These are phyloP conservation scores for Lysiphlebus fabarum DNA, from an alignment of 1,140 invertebrate genomes.

Conservation along the genomic window DNA sequence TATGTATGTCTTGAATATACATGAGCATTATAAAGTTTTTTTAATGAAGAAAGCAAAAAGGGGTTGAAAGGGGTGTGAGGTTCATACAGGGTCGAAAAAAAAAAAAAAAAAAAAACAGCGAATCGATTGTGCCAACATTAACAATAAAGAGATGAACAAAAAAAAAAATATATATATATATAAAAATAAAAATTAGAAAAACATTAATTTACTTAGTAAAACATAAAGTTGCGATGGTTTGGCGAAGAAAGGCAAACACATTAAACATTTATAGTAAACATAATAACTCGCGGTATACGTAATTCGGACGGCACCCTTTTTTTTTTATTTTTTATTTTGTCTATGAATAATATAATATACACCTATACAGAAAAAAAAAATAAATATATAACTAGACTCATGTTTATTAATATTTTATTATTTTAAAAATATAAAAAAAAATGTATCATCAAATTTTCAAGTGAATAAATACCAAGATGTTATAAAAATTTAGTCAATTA, in stretches of 20 bases:
- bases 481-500: too few relatives aligned
- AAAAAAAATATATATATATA: slow-evolving; percentile 32
- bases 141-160: slow-evolving; percentile 42
- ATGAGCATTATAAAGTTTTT: too few relatives aligned
- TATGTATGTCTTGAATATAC: too few relatives aligned
- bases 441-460: too few relatives aligned
- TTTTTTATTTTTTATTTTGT: slow-evolving; percentile 28
- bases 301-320: slow-evolving; percentile 52
- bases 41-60: background rate
- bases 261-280: slow-evolving; percentile 56
- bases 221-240: slow-evolving; percentile 53
- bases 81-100: slow-evolving; percentile 20
- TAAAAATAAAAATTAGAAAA: slow-evolving; percentile 32
- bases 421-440: too few relatives aligned
- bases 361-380: too few relatives aligned
- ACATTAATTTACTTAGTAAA: slow-evolving; percentile 59
- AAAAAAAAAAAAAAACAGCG: slow-evolving; percentile 34
- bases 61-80: slow-evolving; percentile 24
- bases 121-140: slow-evolving; percentile 56
- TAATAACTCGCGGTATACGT: slow-evolving; percentile 56
- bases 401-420: too few relatives aligned
- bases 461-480: too few relatives aligned
- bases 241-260: slow-evolving; percentile 57
- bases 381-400: too few relatives aligned
- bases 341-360: slow-evolving; percentile 54